phyloP scores from a whole-genome alignment of 2,888 invertebrate species.

The Caenorhabditis angaria region DNA sequence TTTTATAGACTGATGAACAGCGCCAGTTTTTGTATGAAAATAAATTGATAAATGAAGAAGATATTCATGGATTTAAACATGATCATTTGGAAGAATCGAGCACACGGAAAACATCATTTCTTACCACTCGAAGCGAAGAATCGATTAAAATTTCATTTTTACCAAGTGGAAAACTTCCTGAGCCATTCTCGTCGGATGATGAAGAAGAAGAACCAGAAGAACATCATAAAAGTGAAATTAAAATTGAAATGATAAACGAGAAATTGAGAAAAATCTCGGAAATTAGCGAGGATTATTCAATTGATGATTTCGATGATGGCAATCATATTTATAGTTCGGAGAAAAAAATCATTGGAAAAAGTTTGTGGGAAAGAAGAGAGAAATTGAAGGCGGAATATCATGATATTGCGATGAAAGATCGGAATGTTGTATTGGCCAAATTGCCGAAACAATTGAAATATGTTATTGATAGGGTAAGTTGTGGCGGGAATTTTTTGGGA shows the following conservation, averaged over 20 bases:
- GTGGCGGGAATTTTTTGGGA: not conserved
- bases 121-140: too few species aligned
- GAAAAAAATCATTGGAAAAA: not conserved
- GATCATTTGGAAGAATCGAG: constrained; percentile 15
- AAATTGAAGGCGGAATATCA: not conserved
- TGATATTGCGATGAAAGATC: not conserved
- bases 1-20: constrained; percentile 3
- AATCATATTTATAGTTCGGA: not conserved
- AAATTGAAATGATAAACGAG: not conserved
- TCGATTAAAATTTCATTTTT: too few species aligned
- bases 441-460: not conserved
- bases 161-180: too few species aligned
- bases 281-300: not conserved
- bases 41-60: constrained; percentile 17
- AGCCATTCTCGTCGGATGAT: not conserved
- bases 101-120: not conserved
- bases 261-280: not conserved
- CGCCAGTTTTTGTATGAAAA: constrained; percentile 20
- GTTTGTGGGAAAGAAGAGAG: not conserved
- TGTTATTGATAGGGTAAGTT: not conserved
- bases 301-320: too few species aligned
- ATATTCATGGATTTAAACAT: constrained; percentile 21
- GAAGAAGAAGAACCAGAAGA: not conserved
- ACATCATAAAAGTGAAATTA: not conserved
- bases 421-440: not conserved